Percentiles rank a stretch among this genome's conserved stretches.
Evolutionary conservation across 2,113 vertebrate species (phyloP).

Genomic region (Lepus americanus): DNA sequence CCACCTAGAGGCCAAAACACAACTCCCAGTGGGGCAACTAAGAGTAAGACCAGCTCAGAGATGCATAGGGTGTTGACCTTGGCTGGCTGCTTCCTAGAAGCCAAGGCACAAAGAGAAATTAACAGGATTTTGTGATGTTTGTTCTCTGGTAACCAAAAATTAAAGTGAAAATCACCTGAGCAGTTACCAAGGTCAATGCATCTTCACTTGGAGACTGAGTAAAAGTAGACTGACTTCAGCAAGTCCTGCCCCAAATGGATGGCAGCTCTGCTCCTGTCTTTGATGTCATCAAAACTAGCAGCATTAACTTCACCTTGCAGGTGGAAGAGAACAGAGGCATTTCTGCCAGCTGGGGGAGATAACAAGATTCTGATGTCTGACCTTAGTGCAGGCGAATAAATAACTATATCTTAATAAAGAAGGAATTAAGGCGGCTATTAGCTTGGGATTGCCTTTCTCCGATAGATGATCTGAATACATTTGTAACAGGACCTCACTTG

Average conservation of each 20-base stretch:
- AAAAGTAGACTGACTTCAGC: neutral
- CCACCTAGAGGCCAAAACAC: slow-evolving; percentile 42
- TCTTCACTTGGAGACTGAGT: neutral
- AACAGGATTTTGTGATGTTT: neutral
- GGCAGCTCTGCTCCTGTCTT: neutral
- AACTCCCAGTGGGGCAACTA: neutral
- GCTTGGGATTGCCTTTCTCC: neutral
- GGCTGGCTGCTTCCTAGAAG: slow-evolving; percentile 4
- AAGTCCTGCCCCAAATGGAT: neutral
- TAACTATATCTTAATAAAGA: neutral
- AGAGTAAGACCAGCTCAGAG: neutral
- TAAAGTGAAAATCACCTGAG: neutral
- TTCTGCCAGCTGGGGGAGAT: neutral
- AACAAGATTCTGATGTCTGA: neutral
- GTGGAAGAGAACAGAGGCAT: neutral
- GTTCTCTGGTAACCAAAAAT: slow-evolving; percentile 8
- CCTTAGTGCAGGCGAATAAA: neutral
- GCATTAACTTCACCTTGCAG: neutral
- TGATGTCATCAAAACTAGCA: neutral
- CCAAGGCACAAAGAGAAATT: neutral
- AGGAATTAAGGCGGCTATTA: neutral
- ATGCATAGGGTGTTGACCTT: neutral
- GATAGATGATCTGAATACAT: neutral
- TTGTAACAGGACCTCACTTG: neutral
- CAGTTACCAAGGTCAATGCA: neutral